Percentiles rank a stretch among this genome's conserved stretches.
These are phyloP conservation scores for Polyploca ridens DNA, from an alignment of 2,888 invertebrate species.

Conservation along the genomic window DNA sequence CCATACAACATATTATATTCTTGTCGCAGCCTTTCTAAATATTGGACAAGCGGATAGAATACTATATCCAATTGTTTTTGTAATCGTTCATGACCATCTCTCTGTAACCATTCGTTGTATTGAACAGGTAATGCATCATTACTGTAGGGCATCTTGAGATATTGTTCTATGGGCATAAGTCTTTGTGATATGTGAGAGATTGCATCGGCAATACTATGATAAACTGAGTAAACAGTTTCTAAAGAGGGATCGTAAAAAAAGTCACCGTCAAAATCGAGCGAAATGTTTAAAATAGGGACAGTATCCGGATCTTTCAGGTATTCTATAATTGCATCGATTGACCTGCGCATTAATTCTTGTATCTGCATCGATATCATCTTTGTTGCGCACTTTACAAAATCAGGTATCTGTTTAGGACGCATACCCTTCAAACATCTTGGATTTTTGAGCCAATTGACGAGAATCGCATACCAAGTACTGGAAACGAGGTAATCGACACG, in stretches of 20 bases:
- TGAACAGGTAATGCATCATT: conserved; percentile 82
- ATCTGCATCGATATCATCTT: conserved; percentile 85
- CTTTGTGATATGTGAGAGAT: conserved; percentile 84
- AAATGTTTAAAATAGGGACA: conserved; percentile 86
- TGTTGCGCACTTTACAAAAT: conserved; percentile 72
- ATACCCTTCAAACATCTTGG: conserved; percentile 74
- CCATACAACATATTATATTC: conserved; percentile 85
- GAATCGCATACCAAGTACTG: conserved; percentile 74
- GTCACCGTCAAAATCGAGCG: conserved; percentile 80
- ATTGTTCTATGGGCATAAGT: conserved; percentile 84
- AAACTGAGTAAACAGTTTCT: conserved; percentile 81
- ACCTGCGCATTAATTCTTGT: conserved; percentile 87
- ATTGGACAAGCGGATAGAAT: conserved; percentile 83
- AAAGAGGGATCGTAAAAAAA: conserved; percentile 86
- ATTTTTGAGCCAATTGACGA: conserved; percentile 77
- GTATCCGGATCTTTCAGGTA: conserved; percentile 78
- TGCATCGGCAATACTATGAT: conserved; percentile 83
- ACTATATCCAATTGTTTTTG: conserved; percentile 78
- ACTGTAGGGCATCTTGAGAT: conserved; percentile 68
- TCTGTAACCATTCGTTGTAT: conserved; percentile 83
- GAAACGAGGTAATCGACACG: conserved; percentile 73
- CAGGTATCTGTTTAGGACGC: conserved; percentile 62
- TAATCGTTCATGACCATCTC: conserved; percentile 80
- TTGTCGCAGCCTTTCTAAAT: conserved; percentile 78
- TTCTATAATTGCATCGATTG: conserved; percentile 86